Evolutionary conservation across 2,888 invertebrate genomes (phyloP).

Genomic region (Nomada ferruginata): DNA sequence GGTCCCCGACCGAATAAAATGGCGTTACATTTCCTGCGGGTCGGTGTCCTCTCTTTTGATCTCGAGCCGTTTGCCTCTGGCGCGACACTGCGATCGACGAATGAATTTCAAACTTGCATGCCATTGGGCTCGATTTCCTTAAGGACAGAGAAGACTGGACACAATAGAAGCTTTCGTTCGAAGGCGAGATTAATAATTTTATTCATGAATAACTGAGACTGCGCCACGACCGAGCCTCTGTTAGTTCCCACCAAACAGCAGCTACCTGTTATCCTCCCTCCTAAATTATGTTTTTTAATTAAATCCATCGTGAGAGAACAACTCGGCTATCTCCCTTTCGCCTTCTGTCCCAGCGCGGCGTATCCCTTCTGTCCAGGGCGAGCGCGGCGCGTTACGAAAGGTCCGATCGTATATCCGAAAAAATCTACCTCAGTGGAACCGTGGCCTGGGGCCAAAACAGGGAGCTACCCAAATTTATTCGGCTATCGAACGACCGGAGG

Average conservation of each 20-base stretch:
- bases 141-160: conserved; percentile 32
- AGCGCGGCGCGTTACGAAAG: conserved; percentile 74
- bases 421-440: conserved; percentile 68
- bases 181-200: conserved; percentile 82
- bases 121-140: no score
- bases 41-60: conserved; percentile 63
- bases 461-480: conserved; percentile 84
- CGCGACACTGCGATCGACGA: conserved; percentile 62
- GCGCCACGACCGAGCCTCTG: conserved; percentile 67
- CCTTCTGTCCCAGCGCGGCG: conserved; percentile 23
- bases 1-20: conserved; percentile 52
- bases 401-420: conserved; percentile 72
- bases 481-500: conserved; percentile 74
- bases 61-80: conserved; percentile 24
- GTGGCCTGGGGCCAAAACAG: conserved; percentile 80
- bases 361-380: conserved; percentile 46
- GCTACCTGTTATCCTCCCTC: conserved; percentile 83
- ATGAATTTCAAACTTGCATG: conserved; percentile 69
- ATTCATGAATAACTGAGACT: conserved; percentile 82
- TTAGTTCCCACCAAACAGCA: conserved; percentile 80
- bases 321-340: conserved; percentile 53
- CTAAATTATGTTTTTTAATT: conserved; percentile 85
- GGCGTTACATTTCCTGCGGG: conserved; percentile 55
- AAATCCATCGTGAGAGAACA: conserved; percentile 82
- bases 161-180: conserved; percentile 48